Percentiles rank a stretch among this genome's conserved stretches.
Evolutionary conservation across 2,888 invertebrate species (phyloP).

Genomic region (Auanema sp.): DNA sequence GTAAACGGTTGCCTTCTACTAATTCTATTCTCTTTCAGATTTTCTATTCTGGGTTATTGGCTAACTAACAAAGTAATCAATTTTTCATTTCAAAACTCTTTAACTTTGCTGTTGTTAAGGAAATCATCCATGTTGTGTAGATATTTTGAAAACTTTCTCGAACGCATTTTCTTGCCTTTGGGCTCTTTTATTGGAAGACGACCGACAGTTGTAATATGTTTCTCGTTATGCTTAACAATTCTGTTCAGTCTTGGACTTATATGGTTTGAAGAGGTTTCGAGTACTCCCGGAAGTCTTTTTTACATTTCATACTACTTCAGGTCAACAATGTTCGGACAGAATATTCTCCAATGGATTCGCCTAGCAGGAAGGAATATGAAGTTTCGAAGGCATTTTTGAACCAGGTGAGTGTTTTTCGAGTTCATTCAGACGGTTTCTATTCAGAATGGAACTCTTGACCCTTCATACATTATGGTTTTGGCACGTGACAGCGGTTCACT

Average conservation of each 20-base stretch:
- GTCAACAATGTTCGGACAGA: conserved; percentile 56
- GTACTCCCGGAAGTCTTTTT: not conserved
- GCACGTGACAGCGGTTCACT: conserved; percentile 52
- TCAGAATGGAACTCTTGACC: conserved; percentile 57
- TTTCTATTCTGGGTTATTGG: no score
- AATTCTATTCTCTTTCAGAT: no score
- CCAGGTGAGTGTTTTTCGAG: conserved; percentile 30
- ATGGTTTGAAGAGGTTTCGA: conserved; percentile 45
- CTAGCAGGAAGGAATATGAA: conserved; percentile 48
- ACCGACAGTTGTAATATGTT: conserved; percentile 27
- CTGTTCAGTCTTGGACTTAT: conserved; percentile 44
- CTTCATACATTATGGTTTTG: conserved; percentile 58
- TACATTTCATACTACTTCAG: conserved; percentile 14
- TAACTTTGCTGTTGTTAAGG: no score
- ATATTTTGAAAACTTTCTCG: conserved; percentile 68
- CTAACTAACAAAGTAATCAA: no score
- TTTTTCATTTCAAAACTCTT: no score
- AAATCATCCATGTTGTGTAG: conserved; percentile 76
- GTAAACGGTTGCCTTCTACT: no score
- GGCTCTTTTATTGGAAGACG: conserved; percentile 43
- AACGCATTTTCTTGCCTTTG: conserved; percentile 24
- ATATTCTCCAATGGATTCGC: conserved; percentile 55
- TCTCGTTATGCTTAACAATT: conserved; percentile 27
- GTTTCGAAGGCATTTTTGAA: conserved; percentile 56
- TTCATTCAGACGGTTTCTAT: conserved; percentile 10